phyloP scores from a whole-genome alignment of 2,113 vertebrate genomes.

The Petrocephalus microphthalmus region DNA sequence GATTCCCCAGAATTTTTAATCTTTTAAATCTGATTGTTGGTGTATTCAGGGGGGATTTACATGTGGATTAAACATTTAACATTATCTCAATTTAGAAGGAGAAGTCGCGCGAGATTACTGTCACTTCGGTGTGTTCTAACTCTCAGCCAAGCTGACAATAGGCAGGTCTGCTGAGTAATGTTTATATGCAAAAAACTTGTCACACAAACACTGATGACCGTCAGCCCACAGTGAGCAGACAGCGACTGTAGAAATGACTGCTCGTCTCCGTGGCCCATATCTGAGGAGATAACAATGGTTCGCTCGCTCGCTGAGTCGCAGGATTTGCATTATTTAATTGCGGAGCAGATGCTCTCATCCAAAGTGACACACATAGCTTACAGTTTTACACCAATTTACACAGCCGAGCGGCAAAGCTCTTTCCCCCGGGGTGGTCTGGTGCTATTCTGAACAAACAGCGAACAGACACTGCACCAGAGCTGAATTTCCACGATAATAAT shows the following conservation, averaged over 20 bases:
- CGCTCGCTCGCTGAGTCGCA: neutral
- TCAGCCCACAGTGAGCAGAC: neutral
- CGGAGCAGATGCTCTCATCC: neutral
- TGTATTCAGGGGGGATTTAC: neutral
- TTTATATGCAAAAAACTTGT: neutral
- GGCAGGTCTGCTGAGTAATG: neutral
- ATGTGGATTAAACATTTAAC: neutral
- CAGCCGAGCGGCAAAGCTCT: neutral
- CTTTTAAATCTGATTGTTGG: neutral
- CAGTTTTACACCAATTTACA: neutral
- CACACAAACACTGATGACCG: neutral
- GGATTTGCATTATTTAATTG: constrained; percentile 9
- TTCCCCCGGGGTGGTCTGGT: neutral
- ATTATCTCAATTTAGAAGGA: neutral
- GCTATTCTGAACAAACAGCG: neutral
- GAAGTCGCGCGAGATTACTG: neutral
- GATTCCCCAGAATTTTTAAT: neutral
- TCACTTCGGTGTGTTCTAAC: neutral
- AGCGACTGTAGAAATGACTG: neutral
- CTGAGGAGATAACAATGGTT: neutral
- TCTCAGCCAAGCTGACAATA: neutral
- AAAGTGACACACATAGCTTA: constrained; percentile 4
- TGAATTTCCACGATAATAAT: neutral
- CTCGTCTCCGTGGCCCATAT: neutral
- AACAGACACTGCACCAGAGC: neutral